Percentiles rank a stretch among this genome's conserved stretches.
phyloP scores from a whole-genome alignment of 1,140 invertebrate species.

The Zaprionus ghesquierei region DNA sequence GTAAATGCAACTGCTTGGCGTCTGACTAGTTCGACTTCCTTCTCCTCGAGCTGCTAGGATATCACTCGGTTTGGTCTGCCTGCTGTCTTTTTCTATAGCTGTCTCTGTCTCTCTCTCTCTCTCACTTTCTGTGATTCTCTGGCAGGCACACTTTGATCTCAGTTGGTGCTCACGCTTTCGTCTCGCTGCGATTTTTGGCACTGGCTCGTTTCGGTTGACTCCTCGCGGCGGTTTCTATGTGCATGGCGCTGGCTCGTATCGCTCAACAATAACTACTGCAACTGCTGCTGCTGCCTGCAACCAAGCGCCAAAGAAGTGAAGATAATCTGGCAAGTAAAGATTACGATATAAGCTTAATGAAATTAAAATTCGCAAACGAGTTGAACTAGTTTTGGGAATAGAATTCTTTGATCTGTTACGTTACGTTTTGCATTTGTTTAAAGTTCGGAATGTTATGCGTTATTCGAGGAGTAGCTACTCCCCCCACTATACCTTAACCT shows the following conservation, averaged over 20 bases:
- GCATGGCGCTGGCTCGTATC: slow-evolving; percentile 70
- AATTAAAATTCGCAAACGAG: background rate
- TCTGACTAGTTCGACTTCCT: slow-evolving; percentile 52
- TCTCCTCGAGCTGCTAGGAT: background rate
- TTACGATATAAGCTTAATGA: background rate
- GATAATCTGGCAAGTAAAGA: background rate
- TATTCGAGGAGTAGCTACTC: background rate
- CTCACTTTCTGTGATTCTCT: background rate
- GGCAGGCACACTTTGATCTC: slow-evolving; percentile 1
- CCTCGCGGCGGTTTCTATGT: slow-evolving; percentile 47
- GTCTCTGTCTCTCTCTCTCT: background rate
- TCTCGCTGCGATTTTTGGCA: slow-evolving; percentile 61
- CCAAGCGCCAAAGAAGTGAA: slow-evolving; percentile 6
- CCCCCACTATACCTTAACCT: background rate
- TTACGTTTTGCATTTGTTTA: background rate
- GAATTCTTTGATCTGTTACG: background rate
- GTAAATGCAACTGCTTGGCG: slow-evolving; percentile 63
- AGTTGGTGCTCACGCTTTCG: slow-evolving; percentile 53
- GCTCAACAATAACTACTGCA: slow-evolving; percentile 61
- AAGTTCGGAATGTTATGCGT: background rate
- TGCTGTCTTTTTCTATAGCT: background rate
- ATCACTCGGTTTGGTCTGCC: background rate
- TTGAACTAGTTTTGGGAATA: background rate
- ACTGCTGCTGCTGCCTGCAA: slow-evolving; percentile 32
- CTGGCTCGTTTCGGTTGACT: slow-evolving; percentile 53